A percentile compares a stretch with the other conserved stretches of the same genome.
Evolutionary conservation across 1,140 invertebrate species (phyloP).

Genomic region (Saccostrea glomerata): DNA sequence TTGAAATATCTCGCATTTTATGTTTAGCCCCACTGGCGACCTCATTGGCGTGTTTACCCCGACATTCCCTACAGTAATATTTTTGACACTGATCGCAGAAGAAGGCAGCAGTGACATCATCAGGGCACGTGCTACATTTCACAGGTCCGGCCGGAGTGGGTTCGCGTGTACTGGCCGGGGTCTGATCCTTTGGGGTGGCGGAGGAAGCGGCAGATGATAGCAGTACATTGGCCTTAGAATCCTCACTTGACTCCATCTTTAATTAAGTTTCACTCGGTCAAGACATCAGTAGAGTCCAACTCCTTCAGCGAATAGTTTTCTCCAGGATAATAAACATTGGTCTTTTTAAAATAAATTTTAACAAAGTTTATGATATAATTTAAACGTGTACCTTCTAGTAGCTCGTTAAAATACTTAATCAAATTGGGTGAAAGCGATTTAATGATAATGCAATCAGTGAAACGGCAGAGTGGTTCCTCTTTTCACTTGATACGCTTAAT

Average conservation of each 20-base stretch:
- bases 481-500: background rate
- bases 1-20: conserved; percentile 38
- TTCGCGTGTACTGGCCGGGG: background rate
- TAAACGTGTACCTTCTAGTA: background rate
- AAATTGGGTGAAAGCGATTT: background rate
- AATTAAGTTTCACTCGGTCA: background rate
- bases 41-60: background rate
- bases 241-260: background rate
- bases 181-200: background rate
- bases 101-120: conserved; percentile 37
- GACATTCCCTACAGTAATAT: conserved; percentile 45
- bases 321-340: background rate
- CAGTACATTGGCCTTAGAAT: background rate
- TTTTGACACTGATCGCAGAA: conserved; percentile 44
- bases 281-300: background rate
- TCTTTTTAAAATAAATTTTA: background rate
- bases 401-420: background rate
- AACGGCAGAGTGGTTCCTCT: background rate
- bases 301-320: background rate
- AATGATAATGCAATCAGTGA: background rate
- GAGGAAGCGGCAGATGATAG: background rate
- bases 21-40: conserved; percentile 31
- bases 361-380: background rate
- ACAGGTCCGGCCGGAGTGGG: background rate
- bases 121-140: conserved; percentile 15